Conservation (phyloP, 2,888 invertebrate genomes). For the Oegoconia quadripuncta region DNA sequence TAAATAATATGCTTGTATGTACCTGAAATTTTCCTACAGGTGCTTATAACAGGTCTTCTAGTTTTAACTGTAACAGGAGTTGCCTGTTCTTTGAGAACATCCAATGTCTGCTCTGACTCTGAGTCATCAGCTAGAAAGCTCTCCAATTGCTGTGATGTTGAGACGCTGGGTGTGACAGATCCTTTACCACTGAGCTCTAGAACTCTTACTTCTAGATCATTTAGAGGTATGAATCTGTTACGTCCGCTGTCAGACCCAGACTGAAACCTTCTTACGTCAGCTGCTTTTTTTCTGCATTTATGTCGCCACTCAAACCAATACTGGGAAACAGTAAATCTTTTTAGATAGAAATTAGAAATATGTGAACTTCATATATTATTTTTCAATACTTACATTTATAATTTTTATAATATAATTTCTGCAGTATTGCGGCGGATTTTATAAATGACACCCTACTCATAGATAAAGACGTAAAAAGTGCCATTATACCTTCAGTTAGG, state of each 20-base stretch:
- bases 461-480: too few species aligned
- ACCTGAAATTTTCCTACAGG: background rate
- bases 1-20: background rate
- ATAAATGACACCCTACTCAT: too few species aligned
- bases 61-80: slow-evolving; percentile 14
- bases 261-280: slow-evolving; percentile 44
- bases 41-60: slow-evolving; percentile 11
- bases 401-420: too few species aligned
- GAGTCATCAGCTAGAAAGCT: slow-evolving; percentile 49
- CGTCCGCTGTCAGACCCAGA: slow-evolving; percentile 35
- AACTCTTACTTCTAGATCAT: slow-evolving; percentile 62
- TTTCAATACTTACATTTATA: too few species aligned
- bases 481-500: background rate
- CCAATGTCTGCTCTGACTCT: slow-evolving; percentile 45
- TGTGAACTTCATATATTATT: too few species aligned
- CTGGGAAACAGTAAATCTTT: too few species aligned
- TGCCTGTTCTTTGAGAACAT: slow-evolving; percentile 35
- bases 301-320: slow-evolving; percentile 71
- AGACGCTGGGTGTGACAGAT: slow-evolving; percentile 27
- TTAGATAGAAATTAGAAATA: too few species aligned
- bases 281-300: slow-evolving; percentile 63
- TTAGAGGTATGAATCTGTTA: slow-evolving; percentile 51
- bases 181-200: slow-evolving; percentile 51
- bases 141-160: slow-evolving; percentile 42
- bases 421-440: too few species aligned